Evolutionary conservation across 2,113 vertebrate genomes (phyloP).

Genomic region (Thomomys bottae): DNA sequence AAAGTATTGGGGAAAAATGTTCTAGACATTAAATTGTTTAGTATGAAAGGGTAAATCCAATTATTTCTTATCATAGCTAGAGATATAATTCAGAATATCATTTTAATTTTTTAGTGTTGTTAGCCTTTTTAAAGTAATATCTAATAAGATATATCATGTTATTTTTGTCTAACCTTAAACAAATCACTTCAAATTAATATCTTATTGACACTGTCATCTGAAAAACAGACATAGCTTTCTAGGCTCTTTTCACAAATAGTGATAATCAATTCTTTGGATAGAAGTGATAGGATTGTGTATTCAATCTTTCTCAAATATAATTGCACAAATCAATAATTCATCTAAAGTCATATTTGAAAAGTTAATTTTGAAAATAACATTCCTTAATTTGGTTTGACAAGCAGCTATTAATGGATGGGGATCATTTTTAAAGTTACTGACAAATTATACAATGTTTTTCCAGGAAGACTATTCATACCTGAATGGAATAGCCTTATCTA

Average conservation of each 20-base stretch:
- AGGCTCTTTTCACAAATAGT: background rate
- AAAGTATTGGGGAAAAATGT: background rate
- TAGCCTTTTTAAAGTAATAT: background rate
- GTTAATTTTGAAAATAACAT: background rate
- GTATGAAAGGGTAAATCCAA: background rate
- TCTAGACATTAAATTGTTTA: background rate
- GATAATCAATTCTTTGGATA: background rate
- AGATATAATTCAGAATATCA: background rate
- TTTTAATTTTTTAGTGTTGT: conserved; percentile 1
- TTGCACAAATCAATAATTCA: background rate
- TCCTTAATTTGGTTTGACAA: background rate
- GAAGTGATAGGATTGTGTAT: background rate
- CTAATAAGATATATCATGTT: background rate
- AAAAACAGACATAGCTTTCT: background rate
- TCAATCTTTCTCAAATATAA: background rate
- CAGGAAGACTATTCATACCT: background rate
- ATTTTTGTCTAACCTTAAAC: background rate
- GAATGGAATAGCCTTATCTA: background rate
- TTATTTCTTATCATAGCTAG: background rate
- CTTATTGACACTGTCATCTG: background rate
- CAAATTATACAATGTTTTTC: background rate
- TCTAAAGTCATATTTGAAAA: background rate
- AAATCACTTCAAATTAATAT: background rate
- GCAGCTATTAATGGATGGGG: background rate
- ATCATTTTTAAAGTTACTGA: background rate